A percentile compares a stretch with the other conserved stretches of the same genome.
phyloP scores from a whole-genome alignment of 2,797 vertebrate genomes.

The Hydrocynus forskahlii region DNA sequence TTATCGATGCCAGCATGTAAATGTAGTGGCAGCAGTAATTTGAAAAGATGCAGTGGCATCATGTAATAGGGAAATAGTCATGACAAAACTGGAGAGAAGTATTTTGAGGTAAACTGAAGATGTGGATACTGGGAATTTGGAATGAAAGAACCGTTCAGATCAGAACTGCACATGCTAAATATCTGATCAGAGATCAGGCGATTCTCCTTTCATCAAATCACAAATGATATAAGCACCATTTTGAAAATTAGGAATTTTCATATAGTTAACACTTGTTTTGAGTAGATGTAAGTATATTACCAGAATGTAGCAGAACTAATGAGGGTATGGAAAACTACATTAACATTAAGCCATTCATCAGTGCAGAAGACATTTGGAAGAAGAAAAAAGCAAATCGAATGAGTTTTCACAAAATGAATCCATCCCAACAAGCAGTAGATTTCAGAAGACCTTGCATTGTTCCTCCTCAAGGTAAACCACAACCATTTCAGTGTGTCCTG shows the following conservation, averaged over 20 bases:
- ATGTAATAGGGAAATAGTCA: too few species aligned
- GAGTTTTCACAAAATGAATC: not conserved
- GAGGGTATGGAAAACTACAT: not conserved
- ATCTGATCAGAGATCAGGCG: not conserved
- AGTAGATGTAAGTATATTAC: not conserved
- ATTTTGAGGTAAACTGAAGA: too few species aligned
- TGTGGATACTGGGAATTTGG: not conserved
- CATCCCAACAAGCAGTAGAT: not conserved
- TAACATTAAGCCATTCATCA: not conserved
- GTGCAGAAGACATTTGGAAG: not conserved
- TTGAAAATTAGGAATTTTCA: not conserved
- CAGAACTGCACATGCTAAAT: not conserved
- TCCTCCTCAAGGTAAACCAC: not conserved
- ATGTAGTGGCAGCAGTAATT: too few species aligned
- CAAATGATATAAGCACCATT: not conserved
- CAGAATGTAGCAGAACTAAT: not conserved
- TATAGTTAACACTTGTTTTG: too few species aligned
- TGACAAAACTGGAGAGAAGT: too few species aligned
- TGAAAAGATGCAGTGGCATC: too few species aligned
- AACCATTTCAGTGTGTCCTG: not conserved
- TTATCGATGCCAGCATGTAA: too few species aligned
- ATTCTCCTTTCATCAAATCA: not conserved
- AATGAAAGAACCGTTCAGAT: not conserved
- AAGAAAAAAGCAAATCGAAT: not conserved
- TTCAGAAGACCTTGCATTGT: not conserved